phyloP scores from a whole-genome alignment of 2,113 vertebrate species.

The Gymnorhina tibicen region DNA sequence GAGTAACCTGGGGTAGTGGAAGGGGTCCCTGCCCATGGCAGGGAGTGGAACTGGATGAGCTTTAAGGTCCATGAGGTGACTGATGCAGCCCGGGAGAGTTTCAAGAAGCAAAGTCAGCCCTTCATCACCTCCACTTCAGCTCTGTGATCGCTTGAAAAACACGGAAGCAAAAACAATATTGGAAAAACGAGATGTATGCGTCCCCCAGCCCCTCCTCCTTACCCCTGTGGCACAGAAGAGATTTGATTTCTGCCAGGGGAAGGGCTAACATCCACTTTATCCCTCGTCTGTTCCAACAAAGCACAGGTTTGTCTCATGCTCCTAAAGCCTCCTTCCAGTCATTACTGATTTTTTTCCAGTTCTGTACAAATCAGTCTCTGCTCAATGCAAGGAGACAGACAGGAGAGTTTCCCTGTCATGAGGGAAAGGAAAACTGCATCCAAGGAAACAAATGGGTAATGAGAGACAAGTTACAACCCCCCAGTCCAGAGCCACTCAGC shows the following conservation, averaged over 20 bases:
- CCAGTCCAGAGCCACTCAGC: not conserved
- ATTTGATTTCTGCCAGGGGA: not conserved
- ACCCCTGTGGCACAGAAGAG: not conserved
- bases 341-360: not conserved
- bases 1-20: not conserved
- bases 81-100: not conserved
- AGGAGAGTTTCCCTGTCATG: not conserved
- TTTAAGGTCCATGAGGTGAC: not conserved
- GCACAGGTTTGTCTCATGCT: fast-evolving
- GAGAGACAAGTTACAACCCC: not conserved
- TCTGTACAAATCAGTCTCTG: not conserved
- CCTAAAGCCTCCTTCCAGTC: not conserved
- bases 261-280: not conserved
- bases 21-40: not conserved
- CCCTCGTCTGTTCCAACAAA: not conserved
- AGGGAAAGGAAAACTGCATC: not conserved
- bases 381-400: not conserved
- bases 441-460: not conserved
- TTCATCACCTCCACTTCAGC: not conserved
- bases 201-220: not conserved
- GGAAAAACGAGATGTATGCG: not conserved
- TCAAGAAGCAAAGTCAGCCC: not conserved
- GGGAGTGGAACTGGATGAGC: not conserved
- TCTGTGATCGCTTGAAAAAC: not conserved
- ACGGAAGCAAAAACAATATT: not conserved